phyloP scores from a whole-genome alignment of 1,140 invertebrate genomes.

The Alviniconcha marisindica region DNA sequence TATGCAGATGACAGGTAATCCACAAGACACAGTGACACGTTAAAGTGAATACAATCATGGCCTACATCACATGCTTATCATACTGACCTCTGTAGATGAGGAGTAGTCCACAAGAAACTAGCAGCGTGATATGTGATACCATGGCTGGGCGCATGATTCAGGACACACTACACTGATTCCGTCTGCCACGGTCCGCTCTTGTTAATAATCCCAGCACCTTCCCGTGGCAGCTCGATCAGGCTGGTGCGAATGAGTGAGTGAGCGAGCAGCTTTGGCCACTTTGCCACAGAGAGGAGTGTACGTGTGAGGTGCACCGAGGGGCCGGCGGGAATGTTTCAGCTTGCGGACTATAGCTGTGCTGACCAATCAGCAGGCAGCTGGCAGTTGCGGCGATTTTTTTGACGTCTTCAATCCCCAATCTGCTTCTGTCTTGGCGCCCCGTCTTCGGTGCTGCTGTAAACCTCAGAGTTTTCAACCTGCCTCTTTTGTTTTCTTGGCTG shows the following conservation, averaged over 20 bases:
- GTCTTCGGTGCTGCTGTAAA: not conserved
- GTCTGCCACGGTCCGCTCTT: too few relatives aligned
- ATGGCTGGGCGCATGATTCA: too few relatives aligned
- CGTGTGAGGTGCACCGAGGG: not conserved
- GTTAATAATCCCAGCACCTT: too few relatives aligned
- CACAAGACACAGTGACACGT: too few relatives aligned
- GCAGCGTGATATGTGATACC: not conserved
- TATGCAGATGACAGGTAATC: too few relatives aligned
- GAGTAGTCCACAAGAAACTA: slow-evolving; percentile 11
- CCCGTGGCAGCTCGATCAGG: too few relatives aligned
- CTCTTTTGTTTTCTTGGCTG: too few relatives aligned
- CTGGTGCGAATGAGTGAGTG: too few relatives aligned
- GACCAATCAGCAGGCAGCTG: not conserved
- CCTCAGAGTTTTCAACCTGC: not conserved
- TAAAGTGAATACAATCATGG: too few relatives aligned
- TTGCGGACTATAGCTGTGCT: not conserved
- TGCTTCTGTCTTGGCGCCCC: not conserved
- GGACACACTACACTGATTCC: too few relatives aligned
- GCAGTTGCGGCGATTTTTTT: not conserved
- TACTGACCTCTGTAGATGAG: not conserved
- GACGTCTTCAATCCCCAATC: not conserved
- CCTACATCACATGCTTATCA: too few relatives aligned
- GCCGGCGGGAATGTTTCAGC: not conserved
- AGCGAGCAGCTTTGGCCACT: too few relatives aligned
- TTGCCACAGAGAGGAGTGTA: not conserved